A percentile compares a stretch with the other conserved stretches of the same genome.
Evolutionary conservation across 2,113 vertebrate species (phyloP).

Genomic region (Maccullochella peelii): DNA sequence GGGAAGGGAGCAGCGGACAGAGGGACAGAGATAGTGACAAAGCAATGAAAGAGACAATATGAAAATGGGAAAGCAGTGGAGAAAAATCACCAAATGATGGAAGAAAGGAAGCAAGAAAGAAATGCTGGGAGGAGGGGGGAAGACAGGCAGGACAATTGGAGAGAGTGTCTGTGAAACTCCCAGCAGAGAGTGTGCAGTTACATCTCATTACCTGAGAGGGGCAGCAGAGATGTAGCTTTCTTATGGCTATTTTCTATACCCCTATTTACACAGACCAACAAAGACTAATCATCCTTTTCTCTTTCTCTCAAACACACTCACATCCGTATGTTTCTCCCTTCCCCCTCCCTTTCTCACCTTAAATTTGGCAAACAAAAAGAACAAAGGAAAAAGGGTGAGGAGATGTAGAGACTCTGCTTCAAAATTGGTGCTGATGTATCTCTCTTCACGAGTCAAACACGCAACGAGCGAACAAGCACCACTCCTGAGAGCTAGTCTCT

Average conservation of each 20-base stretch:
- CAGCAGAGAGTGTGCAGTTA: conserved; percentile 59
- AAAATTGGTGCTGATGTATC: conserved; percentile 19
- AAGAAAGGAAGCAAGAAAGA: not conserved
- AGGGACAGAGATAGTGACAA: conserved; percentile 5
- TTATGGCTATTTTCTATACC: conserved; percentile 41
- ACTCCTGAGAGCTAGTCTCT: conserved; percentile 19
- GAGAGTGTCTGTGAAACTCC: conserved; percentile 20
- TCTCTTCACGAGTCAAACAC: conserved; percentile 10
- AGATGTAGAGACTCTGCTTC: not conserved
- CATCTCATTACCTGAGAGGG: conserved; percentile 76
- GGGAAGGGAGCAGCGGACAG: not conserved
- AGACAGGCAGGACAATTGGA: not conserved
- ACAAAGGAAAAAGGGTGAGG: not conserved
- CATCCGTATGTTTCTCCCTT: not conserved
- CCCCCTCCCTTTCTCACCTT: not conserved
- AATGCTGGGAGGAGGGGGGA: not conserved
- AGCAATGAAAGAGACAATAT: conserved; percentile 24
- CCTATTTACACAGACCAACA: conserved; percentile 46
- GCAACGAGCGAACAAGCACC: conserved; percentile 7
- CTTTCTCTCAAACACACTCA: conserved; percentile 2
- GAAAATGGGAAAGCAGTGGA: conserved; percentile 25
- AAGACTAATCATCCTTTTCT: conserved; percentile 38
- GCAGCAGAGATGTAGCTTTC: conserved; percentile 83
- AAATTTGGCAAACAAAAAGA: conserved; percentile 10
- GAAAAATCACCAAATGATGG: conserved; percentile 23